These are phyloP conservation scores for Paedocypris micromegethes DNA, from an alignment of 2,797 vertebrate species.

Conservation along the genomic window DNA sequence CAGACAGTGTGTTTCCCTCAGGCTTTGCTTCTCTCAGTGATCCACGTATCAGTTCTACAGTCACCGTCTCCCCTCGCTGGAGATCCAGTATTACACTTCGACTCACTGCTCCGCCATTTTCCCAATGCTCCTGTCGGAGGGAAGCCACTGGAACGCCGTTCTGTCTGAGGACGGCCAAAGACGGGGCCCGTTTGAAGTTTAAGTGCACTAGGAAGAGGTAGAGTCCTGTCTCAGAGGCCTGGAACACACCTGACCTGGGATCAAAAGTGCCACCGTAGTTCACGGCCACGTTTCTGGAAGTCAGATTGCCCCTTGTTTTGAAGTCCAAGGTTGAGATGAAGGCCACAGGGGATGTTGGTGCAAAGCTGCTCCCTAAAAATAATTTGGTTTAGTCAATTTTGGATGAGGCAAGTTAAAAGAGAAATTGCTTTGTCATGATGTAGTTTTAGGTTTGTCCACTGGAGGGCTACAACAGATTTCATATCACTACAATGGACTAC, in stretches of 20 bases:
- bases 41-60: conserved; percentile 27
- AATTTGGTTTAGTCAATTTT: not conserved
- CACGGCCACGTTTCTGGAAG: not conserved
- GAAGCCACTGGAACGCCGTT: conserved; percentile 12
- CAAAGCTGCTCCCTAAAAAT: not conserved
- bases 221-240: conserved; percentile 63
- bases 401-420: not conserved
- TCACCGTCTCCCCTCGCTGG: conserved; percentile 42
- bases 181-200: conserved; percentile 63
- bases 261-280: conserved; percentile 23
- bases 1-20: conserved; percentile 68
- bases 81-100: conserved; percentile 23
- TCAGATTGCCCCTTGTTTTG: not conserved
- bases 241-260: conserved; percentile 59
- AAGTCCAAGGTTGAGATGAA: conserved; percentile 24
- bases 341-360: not conserved
- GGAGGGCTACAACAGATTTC: conserved; percentile 40
- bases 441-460: conserved; percentile 32
- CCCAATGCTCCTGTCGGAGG: conserved; percentile 2
- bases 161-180: conserved; percentile 27
- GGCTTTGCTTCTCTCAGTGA: conserved; percentile 64
- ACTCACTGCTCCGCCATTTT: conserved; percentile 5
- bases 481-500: too few species aligned
- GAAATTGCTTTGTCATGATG: conserved; percentile 56
- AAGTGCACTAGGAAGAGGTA: conserved; percentile 68